Percentiles rank a stretch among this genome's conserved stretches.
These are phyloP conservation scores for Uria aalge DNA, from an alignment of 2,113 vertebrate genomes.

Conservation along the genomic window DNA sequence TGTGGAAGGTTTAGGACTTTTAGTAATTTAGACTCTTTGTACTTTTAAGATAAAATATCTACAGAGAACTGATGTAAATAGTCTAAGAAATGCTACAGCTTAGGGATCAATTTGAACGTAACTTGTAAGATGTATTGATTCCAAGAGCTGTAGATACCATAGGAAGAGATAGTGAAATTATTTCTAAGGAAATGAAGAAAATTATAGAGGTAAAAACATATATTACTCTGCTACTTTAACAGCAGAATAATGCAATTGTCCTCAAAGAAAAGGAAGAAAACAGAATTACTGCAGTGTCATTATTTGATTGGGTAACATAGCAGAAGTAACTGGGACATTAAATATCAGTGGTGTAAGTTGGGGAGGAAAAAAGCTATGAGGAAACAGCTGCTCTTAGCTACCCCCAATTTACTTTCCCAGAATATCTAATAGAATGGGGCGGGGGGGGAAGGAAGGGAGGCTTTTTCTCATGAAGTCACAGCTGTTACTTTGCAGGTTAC, in stretches of 20 bases:
- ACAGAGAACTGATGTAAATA: neutral
- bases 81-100: neutral
- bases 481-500: neutral
- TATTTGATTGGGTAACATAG: neutral
- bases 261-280: neutral
- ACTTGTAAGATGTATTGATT: neutral
- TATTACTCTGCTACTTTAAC: neutral
- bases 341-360: neutral
- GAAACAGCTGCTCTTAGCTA: neutral
- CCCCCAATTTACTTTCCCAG: neutral
- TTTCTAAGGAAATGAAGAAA: neutral
- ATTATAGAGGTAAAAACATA: neutral
- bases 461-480: neutral
- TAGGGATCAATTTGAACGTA: neutral
- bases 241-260: neutral
- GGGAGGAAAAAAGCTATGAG: neutral
- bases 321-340: neutral
- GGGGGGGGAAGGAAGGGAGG: neutral
- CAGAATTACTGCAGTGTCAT: neutral
- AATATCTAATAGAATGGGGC: neutral
- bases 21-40: neutral
- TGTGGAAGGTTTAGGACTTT: neutral
- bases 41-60: neutral
- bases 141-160: neutral
- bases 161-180: neutral